phyloP scores from a whole-genome alignment of 2,113 vertebrate genomes.

The Rhinolophus ferrumequinum region DNA sequence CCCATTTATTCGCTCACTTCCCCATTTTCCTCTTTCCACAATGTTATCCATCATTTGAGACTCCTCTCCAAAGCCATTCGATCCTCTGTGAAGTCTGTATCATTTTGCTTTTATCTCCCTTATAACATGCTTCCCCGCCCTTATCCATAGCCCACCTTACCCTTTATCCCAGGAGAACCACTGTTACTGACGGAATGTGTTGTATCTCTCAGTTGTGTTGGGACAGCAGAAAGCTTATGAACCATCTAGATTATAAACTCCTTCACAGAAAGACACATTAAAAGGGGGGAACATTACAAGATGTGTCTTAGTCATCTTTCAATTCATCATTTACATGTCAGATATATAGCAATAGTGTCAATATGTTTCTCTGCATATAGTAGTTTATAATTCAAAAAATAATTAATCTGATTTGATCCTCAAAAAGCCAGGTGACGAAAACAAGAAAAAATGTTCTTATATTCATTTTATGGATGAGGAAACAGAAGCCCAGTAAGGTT shows the following conservation, averaged over 20 bases:
- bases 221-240: neutral
- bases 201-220: neutral
- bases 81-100: neutral
- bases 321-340: constrained; percentile 5
- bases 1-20: neutral
- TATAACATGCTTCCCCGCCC: neutral
- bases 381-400: neutral
- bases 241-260: neutral
- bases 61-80: neutral
- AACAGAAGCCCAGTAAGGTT: neutral
- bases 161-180: neutral
- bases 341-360: neutral
- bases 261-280: neutral
- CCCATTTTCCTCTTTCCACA: neutral
- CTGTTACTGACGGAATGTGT: neutral
- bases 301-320: neutral
- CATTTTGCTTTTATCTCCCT: neutral
- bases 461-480: neutral
- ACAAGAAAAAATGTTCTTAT: neutral
- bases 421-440: neutral
- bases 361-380: neutral
- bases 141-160: neutral
- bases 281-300: neutral
- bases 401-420: constrained; percentile 8
- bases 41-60: neutral